These are phyloP conservation scores for Sprattus sprattus DNA, from an alignment of 2,113 vertebrate genomes.

Conservation along the genomic window DNA sequence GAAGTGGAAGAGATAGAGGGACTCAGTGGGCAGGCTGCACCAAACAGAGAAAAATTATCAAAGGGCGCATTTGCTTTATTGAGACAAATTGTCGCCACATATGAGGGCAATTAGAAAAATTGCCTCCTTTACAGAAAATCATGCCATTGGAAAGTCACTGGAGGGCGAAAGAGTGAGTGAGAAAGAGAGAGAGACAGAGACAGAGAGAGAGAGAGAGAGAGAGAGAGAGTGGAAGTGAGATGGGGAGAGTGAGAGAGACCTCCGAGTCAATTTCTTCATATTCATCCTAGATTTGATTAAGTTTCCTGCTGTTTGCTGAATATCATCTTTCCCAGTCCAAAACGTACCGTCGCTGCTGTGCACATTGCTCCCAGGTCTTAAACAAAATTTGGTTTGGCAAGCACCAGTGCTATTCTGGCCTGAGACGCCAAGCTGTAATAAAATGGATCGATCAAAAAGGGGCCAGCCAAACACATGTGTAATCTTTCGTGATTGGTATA, in stretches of 20 bases:
- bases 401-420: constrained; percentile 25
- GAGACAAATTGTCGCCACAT: constrained; percentile 69
- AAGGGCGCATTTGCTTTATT: constrained; percentile 67
- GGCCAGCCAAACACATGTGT: constrained; percentile 41
- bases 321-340: constrained; percentile 51
- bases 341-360: constrained; percentile 41
- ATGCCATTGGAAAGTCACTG: constrained; percentile 46
- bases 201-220: not conserved
- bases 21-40: constrained; percentile 52
- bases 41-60: constrained; percentile 65
- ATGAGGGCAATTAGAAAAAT: constrained; percentile 66
- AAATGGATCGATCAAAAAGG: constrained; percentile 50
- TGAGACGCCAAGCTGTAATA: constrained; percentile 23
- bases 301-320: constrained; percentile 39
- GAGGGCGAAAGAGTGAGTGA: not conserved
- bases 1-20: not conserved
- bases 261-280: constrained; percentile 32
- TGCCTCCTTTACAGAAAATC: constrained; percentile 50
- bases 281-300: constrained; percentile 49
- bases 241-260: not conserved
- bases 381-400: constrained; percentile 45
- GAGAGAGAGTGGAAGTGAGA: not conserved
- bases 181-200: not conserved
- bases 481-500: constrained; percentile 46
- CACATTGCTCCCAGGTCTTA: constrained; percentile 44